These are phyloP conservation scores for Marronus borbonicus DNA, from an alignment of 2,888 invertebrate genomes.

Conservation along the genomic window DNA sequence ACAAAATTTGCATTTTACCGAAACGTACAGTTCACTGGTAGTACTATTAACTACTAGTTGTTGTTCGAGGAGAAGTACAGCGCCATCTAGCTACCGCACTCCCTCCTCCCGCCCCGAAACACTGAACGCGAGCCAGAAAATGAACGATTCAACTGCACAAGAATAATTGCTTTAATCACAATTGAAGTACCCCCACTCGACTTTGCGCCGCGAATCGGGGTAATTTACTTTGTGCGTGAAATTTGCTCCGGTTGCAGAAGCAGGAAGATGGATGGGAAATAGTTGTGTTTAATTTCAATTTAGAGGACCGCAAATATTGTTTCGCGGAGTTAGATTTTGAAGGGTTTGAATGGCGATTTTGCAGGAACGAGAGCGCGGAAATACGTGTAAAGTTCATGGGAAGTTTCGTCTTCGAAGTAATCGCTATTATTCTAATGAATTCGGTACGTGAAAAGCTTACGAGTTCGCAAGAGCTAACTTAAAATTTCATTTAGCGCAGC, in stretches of 20 bases:
- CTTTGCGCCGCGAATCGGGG: background rate
- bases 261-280: background rate
- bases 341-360: too few species aligned
- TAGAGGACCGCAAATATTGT: background rate
- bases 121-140: conserved; percentile 14
- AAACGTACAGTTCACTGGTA: background rate
- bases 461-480: too few species aligned
- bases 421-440: too few species aligned
- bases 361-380: too few species aligned
- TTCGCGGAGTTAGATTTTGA: too few species aligned
- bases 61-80: background rate
- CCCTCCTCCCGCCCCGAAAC: background rate
- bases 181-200: conserved; percentile 21
- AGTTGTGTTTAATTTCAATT: conserved; percentile 2
- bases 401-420: too few species aligned
- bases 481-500: too few species aligned
- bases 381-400: too few species aligned
- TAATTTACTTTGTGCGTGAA: background rate
- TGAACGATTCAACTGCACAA: conserved; percentile 41
- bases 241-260: background rate
- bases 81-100: background rate
- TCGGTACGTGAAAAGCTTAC: too few species aligned
- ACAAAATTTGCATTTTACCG: background rate
- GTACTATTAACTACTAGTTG: background rate
- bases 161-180: conserved; percentile 46